phyloP scores from a whole-genome alignment of 2,888 invertebrate genomes.

The Oscheius sp. region DNA sequence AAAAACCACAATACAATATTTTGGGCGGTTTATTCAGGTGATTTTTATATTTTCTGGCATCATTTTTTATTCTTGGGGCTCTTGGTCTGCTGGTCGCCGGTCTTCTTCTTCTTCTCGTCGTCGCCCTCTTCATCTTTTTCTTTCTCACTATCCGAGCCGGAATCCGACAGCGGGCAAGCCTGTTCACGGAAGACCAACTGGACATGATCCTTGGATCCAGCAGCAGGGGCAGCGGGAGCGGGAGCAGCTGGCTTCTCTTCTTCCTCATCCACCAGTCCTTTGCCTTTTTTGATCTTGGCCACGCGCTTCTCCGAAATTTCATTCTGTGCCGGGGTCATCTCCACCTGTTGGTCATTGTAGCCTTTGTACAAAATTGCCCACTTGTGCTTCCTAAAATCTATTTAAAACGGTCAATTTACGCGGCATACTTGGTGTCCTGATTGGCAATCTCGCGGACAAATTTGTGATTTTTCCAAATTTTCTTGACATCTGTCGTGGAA shows the following conservation, averaged over 20 bases:
- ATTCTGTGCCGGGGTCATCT: background rate
- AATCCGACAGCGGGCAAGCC: slow-evolving; percentile 1
- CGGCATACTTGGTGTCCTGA: background rate
- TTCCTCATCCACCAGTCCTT: slow-evolving; percentile 12
- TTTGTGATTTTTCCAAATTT: slow-evolving; percentile 35
- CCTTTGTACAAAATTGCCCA: slow-evolving; percentile 18
- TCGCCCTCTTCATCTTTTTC: slow-evolving; percentile 11
- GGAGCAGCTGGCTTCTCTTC: background rate
- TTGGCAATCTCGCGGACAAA: background rate
- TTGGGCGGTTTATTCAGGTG: too few relatives aligned
- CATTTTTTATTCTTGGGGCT: too few relatives aligned
- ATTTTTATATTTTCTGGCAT: too few relatives aligned
- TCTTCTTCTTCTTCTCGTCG: background rate
- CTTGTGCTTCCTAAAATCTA: slow-evolving; percentile 5
- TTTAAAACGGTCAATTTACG: too few relatives aligned
- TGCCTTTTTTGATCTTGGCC: background rate
- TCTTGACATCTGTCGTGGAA: background rate
- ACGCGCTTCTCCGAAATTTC: background rate
- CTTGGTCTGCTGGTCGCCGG: too few relatives aligned
- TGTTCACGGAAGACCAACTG: slow-evolving; percentile 1
- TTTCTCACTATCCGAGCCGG: background rate
- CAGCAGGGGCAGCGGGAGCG: background rate
- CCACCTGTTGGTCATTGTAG: slow-evolving; percentile 26
- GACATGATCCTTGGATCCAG: background rate
- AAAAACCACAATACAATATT: too few relatives aligned